phyloP scores from a whole-genome alignment of 2,113 vertebrate genomes.

The Gracilinanus agilis region DNA sequence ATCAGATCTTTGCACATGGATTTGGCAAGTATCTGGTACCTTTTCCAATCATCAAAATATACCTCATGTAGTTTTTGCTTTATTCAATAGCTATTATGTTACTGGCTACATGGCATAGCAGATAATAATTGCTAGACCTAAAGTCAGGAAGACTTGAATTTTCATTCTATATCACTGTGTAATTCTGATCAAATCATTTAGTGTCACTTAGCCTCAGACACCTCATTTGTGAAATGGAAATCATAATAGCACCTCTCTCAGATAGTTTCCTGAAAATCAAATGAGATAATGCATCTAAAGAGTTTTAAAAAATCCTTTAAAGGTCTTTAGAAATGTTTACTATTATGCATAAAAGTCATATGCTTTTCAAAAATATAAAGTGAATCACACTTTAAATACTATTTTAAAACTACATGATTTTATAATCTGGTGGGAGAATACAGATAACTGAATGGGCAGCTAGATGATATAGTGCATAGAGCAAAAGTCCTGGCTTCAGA shows the following conservation, averaged over 20 bases:
- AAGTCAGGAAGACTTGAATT: not conserved
- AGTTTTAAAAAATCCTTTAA: too few relatives aligned
- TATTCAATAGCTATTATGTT: slow-evolving; percentile 5
- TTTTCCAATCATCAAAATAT: slow-evolving; percentile 7
- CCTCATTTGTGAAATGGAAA: not conserved
- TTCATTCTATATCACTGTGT: not conserved
- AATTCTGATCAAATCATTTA: not conserved
- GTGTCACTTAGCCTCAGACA: not conserved
- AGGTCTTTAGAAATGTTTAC: too few relatives aligned
- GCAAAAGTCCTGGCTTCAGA: too few relatives aligned
- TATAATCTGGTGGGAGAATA: too few relatives aligned
- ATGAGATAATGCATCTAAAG: too few relatives aligned
- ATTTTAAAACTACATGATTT: too few relatives aligned
- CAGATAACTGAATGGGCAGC: too few relatives aligned
- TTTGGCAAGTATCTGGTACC: not conserved
- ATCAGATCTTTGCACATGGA: not conserved
- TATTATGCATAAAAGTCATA: too few relatives aligned
- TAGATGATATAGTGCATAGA: too few relatives aligned
- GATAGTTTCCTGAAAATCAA: too few relatives aligned
- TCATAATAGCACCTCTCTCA: not conserved
- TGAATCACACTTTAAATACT: too few relatives aligned
- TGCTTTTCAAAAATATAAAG: too few relatives aligned
- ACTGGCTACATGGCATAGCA: not conserved
- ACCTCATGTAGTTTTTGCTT: not conserved
- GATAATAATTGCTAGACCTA: not conserved